Conservation (phyloP, 2,888 invertebrate species). For the Actias luna region DNA sequence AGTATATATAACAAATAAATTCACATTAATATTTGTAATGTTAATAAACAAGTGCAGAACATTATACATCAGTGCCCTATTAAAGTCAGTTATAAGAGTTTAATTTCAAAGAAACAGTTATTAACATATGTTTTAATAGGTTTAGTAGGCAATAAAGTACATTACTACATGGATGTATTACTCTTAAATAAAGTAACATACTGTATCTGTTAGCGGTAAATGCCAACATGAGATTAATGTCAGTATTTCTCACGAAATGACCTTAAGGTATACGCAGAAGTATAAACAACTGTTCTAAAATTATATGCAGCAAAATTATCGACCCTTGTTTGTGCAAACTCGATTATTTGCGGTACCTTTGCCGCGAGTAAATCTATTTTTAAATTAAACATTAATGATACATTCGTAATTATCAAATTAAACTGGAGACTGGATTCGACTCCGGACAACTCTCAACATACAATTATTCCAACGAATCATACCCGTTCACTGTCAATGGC, state of each 20-base stretch:
- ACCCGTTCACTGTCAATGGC: conserved; percentile 15
- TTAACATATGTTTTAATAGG: background rate
- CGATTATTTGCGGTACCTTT: background rate
- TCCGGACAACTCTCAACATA: background rate
- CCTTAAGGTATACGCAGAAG: background rate
- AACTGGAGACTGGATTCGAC: background rate
- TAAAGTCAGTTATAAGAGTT: background rate
- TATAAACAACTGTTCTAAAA: background rate
- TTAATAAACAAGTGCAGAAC: no score
- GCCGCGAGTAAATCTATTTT: background rate
- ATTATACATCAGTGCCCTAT: no score
- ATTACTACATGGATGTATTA: background rate
- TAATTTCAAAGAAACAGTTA: background rate
- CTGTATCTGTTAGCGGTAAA: background rate
- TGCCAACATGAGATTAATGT: background rate
- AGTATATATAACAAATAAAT: no score
- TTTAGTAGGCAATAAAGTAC: background rate
- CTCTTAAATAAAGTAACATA: background rate
- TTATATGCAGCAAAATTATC: background rate
- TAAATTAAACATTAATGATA: background rate
- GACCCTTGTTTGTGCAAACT: background rate
- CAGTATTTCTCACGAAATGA: background rate
- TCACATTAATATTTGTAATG: no score
- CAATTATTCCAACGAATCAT: background rate
- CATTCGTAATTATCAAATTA: background rate